Evolutionary conservation across 1,140 invertebrate species (phyloP), one percentile per base, ranked within the genome.

Genomic region (Ceratina japonica): DNA sequence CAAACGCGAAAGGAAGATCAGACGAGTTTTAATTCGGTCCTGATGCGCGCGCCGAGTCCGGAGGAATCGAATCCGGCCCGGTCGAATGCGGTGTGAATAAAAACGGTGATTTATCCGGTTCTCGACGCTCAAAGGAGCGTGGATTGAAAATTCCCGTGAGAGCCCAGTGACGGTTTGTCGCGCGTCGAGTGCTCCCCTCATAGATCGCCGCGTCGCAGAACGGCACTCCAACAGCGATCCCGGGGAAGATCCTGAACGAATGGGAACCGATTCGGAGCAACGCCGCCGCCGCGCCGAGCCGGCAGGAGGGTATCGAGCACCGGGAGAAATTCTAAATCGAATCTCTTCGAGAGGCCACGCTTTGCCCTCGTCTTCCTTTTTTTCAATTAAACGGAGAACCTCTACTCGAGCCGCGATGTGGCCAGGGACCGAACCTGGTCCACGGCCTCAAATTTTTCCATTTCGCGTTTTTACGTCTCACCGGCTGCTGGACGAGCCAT

Each of bases 361-460:
- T 5, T 1, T 3, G 3, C 12, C 18, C 62, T 20, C 18, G 0
- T 27, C 15, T 8, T 13, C 56, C 70, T 66, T 85, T 85, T 81
- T 86, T 86, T 74, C 84, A 86, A 86, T 86, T 86, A 86, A 86
- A 81, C 74, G 83, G 72, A 70, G 78, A 80, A 83, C 37, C 54
- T 83, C 76, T 56, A 31, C 22, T 31, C 24, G 22, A 31, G 15
- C 2, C 56, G 51, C 52, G 54, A 37, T n/a, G 22, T 37, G 49
- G 13, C 18, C 65, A 54, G 59, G 22, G 16, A n/a, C 27, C 51
- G 27, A 49, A 18, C 65, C 37, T 54, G 63, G 66, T 31, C 37
- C n/a, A n/a, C 72, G 66, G 64, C 56, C 37, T 65, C 22, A 61
- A 82, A 54, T 83, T 86, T 86, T 86, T 83, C 84, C 80, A 83